Percentiles rank a stretch among this genome's conserved stretches.
Conservation (phyloP, 1,140 invertebrate species). For the Sarcophaga peregrina region DNA sequence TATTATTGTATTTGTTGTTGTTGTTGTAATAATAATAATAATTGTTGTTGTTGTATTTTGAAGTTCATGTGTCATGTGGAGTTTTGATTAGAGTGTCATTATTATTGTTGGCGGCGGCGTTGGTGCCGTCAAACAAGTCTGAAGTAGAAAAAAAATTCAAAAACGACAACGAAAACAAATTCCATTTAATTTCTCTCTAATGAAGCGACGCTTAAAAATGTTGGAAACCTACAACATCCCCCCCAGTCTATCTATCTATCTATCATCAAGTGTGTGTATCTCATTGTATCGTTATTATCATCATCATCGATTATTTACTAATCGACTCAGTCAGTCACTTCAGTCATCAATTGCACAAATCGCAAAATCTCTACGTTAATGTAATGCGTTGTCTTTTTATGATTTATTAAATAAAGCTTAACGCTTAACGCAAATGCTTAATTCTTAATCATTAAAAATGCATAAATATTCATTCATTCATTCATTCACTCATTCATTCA, state of each 20-base stretch:
- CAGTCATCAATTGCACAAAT: too few species aligned
- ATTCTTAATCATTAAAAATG: not conserved
- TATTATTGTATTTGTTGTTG: not conserved
- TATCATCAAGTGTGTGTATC: not conserved
- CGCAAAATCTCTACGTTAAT: too few species aligned
- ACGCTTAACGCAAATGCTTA: too few species aligned
- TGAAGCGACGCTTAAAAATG: too few species aligned
- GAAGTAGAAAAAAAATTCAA: not conserved
- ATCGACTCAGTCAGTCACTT: not conserved
- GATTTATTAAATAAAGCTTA: not conserved
- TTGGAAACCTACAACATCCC: too few species aligned
- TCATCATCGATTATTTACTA: not conserved
- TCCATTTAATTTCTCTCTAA: not conserved
- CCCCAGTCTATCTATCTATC: not conserved
- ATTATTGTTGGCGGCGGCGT: not conserved
- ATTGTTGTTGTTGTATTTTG: not conserved
- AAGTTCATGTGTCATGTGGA: slow-evolving; percentile 40
- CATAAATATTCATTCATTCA: not conserved
- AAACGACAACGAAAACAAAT: not conserved
- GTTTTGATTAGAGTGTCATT: slow-evolving; percentile 1
- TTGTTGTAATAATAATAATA: not conserved
- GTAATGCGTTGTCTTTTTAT: not conserved
- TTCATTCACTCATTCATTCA: not conserved
- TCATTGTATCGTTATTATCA: slow-evolving; percentile 18
- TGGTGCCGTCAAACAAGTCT: slow-evolving; percentile 21